These are phyloP conservation scores for Ursus arctos DNA, from an alignment of 2,113 vertebrate species.

Conservation along the genomic window DNA sequence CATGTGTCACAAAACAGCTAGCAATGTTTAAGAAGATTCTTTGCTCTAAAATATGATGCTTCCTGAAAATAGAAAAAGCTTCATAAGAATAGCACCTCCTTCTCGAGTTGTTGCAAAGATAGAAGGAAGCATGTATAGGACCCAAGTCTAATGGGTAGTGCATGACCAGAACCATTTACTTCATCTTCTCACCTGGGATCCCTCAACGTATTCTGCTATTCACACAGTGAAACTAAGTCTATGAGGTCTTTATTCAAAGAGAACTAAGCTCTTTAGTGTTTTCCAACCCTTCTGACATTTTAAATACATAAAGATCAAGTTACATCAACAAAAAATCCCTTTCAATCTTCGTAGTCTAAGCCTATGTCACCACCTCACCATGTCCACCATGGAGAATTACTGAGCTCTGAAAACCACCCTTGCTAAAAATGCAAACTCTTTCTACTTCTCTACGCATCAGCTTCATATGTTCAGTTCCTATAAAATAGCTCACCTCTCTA, in stretches of 20 bases:
- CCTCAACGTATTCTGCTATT: not conserved
- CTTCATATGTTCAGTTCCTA: not conserved
- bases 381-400: not conserved
- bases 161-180: not conserved
- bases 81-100: not conserved
- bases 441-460: rapidly evolving
- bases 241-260: not conserved
- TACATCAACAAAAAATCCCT: not conserved
- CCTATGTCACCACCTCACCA: not conserved
- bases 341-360: not conserved
- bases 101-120: not conserved
- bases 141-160: not conserved
- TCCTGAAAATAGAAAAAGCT: conserved; percentile 32
- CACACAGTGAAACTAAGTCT: not conserved
- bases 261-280: not conserved
- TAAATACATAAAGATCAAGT: not conserved
- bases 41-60: not conserved
- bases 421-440: not conserved
- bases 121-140: not conserved
- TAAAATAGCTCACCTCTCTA: not conserved
- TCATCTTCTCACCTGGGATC: not conserved
- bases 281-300: not conserved
- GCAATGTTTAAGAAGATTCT: conserved; percentile 25
- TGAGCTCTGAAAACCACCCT: not conserved
- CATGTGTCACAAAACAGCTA: not conserved